Conservation (phyloP, 2,888 invertebrate genomes). For the Watsonalla cultraria region DNA sequence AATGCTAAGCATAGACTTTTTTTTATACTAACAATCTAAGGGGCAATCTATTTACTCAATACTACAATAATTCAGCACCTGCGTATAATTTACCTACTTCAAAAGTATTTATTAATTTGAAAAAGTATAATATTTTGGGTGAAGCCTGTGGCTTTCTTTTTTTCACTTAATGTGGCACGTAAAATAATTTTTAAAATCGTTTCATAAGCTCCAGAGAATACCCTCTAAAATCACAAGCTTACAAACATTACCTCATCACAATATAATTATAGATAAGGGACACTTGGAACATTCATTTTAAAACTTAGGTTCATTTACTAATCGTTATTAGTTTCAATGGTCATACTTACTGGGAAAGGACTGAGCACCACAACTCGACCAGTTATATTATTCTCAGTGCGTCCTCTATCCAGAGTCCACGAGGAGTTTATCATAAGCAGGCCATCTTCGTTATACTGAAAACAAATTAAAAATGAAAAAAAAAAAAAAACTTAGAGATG, state of each 20-base stretch:
- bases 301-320: background rate
- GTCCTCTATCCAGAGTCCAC: constrained; percentile 81
- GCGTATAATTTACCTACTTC: too few species aligned
- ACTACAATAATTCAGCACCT: too few species aligned
- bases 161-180: too few species aligned
- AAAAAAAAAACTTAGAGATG: too few species aligned
- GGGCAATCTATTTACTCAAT: too few species aligned
- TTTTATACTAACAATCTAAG: too few species aligned
- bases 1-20: too few species aligned
- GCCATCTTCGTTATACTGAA: constrained; percentile 82
- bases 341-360: constrained; percentile 75
- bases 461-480: constrained; percentile 12
- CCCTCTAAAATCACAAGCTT: too few species aligned
- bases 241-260: background rate
- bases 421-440: constrained; percentile 83
- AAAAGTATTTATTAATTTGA: too few species aligned
- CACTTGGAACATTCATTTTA: background rate
- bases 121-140: too few species aligned
- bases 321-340: background rate
- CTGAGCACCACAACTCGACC: constrained; percentile 82
- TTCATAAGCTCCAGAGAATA: background rate
- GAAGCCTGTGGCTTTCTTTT: too few species aligned
- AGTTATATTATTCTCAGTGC: constrained; percentile 80
- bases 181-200: too few species aligned
- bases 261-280: background rate